Evolutionary conservation across 2,797 vertebrate genomes (phyloP), one percentile per base, ranked within the genome.

Genomic region (Cygnus olor): DNA sequence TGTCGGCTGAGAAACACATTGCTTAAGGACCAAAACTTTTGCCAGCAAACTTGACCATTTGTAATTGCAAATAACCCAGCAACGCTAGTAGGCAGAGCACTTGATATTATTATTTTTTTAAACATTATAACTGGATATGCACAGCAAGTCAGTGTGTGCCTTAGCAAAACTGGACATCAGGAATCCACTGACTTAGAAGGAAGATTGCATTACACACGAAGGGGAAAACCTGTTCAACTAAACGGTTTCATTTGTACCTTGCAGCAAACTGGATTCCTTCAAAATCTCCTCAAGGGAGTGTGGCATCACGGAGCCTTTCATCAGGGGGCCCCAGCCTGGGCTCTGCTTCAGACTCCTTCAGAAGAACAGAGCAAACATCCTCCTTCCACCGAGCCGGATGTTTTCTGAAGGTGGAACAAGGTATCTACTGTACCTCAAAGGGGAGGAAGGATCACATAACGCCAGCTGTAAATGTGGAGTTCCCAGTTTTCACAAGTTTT

Each of bases 311-410:
- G 90, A 88, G 34, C 61, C 83, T 95, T 96, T 96, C 80, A 95
- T 94, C 80, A n/a, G 65, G 76, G 80, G 80, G 74, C 93, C 90
- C 61, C 93, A 80, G 79, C 32, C 85, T 76, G 93, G 93, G 88
- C 93, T 91, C 68, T 68, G 61, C 80, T 96, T 96, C 94, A 95
- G 47, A 83, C 91, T 94, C 68, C 91, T 93, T 90, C 91, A 91
- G 93, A 93, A 95, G 88, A 94, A 80, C 83, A 93, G 94, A 96
- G 80, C 91, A 97, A 96, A 97, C 95, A 97, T 94, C 94, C 94
- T 95, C 30, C 88, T 92, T 91, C 88, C 74, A 68, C 78, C 63
- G 51, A 65, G 69, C 69, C 45, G 90, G 95, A 95, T 96, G 93
- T 97, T 95, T 96, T 90, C 57, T 1, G 3, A 96, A 95, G 88